These are phyloP conservation scores for Drosophila kanapiae DNA, from an alignment of 1,140 invertebrate species.

Conservation along the genomic window DNA sequence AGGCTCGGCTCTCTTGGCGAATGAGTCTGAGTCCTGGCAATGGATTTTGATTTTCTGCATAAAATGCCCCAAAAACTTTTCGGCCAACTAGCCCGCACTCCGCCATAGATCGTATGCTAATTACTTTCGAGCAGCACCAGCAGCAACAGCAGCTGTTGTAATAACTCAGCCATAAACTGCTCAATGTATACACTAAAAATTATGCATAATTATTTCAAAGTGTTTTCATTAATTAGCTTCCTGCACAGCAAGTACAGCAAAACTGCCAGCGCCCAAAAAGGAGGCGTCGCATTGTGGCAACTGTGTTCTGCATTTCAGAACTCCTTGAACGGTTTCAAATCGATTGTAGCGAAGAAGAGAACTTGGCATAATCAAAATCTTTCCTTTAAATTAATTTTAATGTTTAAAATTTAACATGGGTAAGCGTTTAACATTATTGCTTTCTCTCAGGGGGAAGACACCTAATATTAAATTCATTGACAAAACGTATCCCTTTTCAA, in stretches of 20 bases:
- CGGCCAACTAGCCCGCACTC: not conserved
- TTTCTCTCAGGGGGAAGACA: no score
- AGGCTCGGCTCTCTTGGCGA: conserved; percentile 30
- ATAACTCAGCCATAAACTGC: conserved; percentile 83
- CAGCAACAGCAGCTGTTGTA: conserved; percentile 79
- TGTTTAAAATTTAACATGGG: no score
- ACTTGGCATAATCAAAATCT: no score
- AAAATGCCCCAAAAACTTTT: conserved; percentile 49
- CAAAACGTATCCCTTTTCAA: no score
- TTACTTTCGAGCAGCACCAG: conserved; percentile 65
- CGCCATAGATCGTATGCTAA: conserved; percentile 63
- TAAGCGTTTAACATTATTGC: no score
- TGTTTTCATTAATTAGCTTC: conserved; percentile 80
- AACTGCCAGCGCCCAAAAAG: not conserved
- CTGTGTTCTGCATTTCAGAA: not conserved
- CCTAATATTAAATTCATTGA: no score
- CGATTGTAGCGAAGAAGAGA: no score
- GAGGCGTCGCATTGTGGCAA: not conserved
- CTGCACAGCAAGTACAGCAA: conserved; percentile 31
- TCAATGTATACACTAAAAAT: conserved; percentile 84
- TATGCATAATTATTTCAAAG: conserved; percentile 84
- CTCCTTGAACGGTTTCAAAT: no score
- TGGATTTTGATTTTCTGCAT: conserved; percentile 55
- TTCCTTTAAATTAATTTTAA: no score
- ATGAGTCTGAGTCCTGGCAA: conserved; percentile 7